phyloP scores from a whole-genome alignment of 1,140 invertebrate genomes.

The Aricia agestis region DNA sequence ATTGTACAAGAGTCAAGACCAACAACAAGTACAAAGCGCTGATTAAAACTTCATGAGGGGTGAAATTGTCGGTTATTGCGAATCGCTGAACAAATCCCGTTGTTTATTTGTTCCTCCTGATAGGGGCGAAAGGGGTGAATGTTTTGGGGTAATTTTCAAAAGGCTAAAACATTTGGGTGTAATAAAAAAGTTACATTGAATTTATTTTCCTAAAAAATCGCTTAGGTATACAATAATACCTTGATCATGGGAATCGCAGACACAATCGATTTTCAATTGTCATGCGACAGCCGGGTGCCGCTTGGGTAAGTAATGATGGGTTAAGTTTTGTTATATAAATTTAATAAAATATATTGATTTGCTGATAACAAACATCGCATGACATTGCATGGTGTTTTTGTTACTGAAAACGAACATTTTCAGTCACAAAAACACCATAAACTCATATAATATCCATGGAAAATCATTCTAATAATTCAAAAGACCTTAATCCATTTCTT shows the following conservation, averaged over 20 bases:
- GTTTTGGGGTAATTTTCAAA: background rate
- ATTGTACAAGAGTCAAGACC: background rate
- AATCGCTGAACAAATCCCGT: background rate
- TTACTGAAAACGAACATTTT: background rate
- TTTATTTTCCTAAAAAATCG: background rate
- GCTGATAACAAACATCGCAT: too few species aligned
- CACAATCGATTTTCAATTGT: too few species aligned
- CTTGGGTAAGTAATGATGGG: too few species aligned
- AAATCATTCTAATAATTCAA: background rate
- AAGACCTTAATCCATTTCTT: background rate
- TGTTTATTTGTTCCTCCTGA: background rate
- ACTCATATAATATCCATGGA: background rate
- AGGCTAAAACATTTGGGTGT: background rate
- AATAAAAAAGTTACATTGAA: background rate
- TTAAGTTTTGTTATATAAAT: too few species aligned
- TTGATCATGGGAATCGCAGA: too few species aligned
- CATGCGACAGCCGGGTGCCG: too few species aligned
- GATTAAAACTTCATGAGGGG: slow-evolving; percentile 16
- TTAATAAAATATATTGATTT: too few species aligned
- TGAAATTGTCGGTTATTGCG: slow-evolving; percentile 6
- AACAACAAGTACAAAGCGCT: background rate
- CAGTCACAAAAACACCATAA: background rate
- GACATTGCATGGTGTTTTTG: too few species aligned
- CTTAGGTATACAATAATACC: too few species aligned
- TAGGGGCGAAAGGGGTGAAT: background rate